phyloP scores from a whole-genome alignment of 1,140 invertebrate species.

The Anadara kagoshimensis region DNA sequence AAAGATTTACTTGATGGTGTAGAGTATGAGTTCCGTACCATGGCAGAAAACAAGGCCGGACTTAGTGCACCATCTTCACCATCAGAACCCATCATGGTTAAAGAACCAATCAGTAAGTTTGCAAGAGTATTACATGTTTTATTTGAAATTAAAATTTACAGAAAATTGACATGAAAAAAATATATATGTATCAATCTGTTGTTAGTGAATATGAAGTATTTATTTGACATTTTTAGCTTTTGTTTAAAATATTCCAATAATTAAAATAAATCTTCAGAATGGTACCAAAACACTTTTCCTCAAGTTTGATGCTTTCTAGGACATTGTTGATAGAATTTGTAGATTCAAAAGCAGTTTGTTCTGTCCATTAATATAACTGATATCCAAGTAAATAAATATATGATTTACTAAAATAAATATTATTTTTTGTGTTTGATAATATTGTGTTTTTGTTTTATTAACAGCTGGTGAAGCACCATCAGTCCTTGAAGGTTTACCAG shows the following conservation, averaged over 20 bases:
- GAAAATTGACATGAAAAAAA: neutral
- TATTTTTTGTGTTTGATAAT: too few species aligned
- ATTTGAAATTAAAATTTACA: neutral
- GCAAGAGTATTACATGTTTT: neutral
- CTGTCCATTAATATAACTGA: too few species aligned
- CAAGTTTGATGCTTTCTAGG: too few species aligned
- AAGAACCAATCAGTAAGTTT: conserved; percentile 77
- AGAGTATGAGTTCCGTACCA: conserved; percentile 97
- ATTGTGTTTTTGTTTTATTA: conserved; percentile 19
- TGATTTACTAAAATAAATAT: too few species aligned
- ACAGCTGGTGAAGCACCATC: conserved; percentile 66
- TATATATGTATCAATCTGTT: neutral
- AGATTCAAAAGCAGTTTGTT: too few species aligned
- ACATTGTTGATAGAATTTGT: too few species aligned
- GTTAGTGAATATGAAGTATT: neutral
- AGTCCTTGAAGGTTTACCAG: conserved; percentile 60
- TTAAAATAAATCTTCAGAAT: too few species aligned
- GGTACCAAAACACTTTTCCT: too few species aligned
- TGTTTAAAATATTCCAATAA: too few species aligned
- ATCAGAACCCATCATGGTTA: conserved; percentile 81
- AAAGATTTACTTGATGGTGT: conserved; percentile 90
- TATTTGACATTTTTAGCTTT: neutral
- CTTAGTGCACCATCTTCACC: conserved; percentile 86
- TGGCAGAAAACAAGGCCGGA: conserved; percentile 97
- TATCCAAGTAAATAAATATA: too few species aligned